A percentile compares a stretch with the other conserved stretches of the same genome.
phyloP scores from a whole-genome alignment of 2,113 vertebrate genomes.

The Sclerurus mexicanus region DNA sequence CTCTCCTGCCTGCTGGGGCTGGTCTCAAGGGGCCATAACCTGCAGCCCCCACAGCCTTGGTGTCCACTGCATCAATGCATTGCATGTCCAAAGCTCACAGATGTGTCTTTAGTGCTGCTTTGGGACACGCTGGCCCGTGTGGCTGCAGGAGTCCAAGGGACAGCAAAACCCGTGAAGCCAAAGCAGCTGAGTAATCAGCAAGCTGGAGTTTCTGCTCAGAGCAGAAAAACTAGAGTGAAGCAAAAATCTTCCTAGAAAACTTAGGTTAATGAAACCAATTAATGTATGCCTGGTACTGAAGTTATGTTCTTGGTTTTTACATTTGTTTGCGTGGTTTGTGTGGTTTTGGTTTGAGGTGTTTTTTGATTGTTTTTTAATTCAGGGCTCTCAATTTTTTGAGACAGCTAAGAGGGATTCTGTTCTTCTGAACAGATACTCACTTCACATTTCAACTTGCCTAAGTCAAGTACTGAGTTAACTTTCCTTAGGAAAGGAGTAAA shows the following conservation, averaged over 20 bases:
- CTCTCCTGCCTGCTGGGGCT: neutral
- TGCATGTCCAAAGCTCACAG: neutral
- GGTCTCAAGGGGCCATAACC: accelerated
- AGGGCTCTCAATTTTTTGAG: neutral
- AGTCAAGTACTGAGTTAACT: neutral
- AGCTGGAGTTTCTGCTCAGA: neutral
- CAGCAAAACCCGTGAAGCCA: neutral
- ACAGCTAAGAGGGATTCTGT: neutral
- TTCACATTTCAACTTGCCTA: neutral
- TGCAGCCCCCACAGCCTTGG: neutral
- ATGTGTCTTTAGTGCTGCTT: neutral
- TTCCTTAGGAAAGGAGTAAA: neutral
- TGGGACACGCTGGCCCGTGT: neutral
- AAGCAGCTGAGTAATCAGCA: neutral
- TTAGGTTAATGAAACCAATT: neutral
- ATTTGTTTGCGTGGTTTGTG: neutral
- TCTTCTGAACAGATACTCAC: neutral
- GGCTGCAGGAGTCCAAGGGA: neutral
- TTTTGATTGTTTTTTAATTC: neutral
- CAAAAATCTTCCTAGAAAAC: neutral
- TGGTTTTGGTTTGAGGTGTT: neutral
- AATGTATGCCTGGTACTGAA: neutral
- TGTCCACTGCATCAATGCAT: neutral
- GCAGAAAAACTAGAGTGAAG: neutral
- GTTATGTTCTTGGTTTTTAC: neutral